Percentiles rank a stretch among this genome's conserved stretches.
phyloP scores from a whole-genome alignment of 2,797 vertebrate genomes.

The Argentina silus region DNA sequence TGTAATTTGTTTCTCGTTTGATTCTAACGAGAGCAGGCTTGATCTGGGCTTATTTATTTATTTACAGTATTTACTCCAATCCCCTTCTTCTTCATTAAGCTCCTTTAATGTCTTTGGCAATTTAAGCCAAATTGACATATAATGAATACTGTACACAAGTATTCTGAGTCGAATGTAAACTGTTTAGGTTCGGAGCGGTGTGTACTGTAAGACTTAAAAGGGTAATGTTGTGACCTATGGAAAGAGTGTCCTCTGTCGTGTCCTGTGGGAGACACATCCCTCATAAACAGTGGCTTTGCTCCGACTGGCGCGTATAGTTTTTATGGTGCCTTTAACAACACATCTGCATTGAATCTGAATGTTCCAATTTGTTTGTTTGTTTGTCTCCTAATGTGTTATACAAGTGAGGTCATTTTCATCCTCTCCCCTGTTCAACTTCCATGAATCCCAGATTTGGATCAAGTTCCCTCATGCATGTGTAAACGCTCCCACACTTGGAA shows the following conservation, averaged over 20 bases:
- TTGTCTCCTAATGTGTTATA: constrained; percentile 68
- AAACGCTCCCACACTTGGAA: neutral
- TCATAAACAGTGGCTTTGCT: neutral
- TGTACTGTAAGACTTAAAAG: neutral
- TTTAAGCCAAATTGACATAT: constrained; percentile 58
- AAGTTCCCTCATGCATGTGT: neutral
- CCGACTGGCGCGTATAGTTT: constrained; percentile 5
- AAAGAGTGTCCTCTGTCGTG: constrained; percentile 5
- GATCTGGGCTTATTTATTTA: constrained; percentile 54
- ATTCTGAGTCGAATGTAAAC: constrained; percentile 61
- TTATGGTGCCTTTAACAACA: constrained; percentile 23
- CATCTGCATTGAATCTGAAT: constrained; percentile 49
- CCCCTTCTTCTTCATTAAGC: constrained; percentile 59
- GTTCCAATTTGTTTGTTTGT: constrained; percentile 54
- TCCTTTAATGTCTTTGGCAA: constrained; percentile 53
- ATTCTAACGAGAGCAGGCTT: constrained; percentile 58
- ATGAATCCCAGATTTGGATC: neutral
- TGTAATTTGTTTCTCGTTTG: constrained; percentile 68
- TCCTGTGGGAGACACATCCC: constrained; percentile 17
- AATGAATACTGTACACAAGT: constrained; percentile 51
- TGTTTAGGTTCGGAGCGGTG: constrained; percentile 4
- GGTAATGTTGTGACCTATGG: neutral
- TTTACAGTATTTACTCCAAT: constrained; percentile 48
- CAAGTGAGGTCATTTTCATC: constrained; percentile 46
- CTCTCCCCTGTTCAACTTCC: neutral